Conservation (phyloP, 2,797 vertebrate genomes). For the Tenualosa thibaudeaui region DNA sequence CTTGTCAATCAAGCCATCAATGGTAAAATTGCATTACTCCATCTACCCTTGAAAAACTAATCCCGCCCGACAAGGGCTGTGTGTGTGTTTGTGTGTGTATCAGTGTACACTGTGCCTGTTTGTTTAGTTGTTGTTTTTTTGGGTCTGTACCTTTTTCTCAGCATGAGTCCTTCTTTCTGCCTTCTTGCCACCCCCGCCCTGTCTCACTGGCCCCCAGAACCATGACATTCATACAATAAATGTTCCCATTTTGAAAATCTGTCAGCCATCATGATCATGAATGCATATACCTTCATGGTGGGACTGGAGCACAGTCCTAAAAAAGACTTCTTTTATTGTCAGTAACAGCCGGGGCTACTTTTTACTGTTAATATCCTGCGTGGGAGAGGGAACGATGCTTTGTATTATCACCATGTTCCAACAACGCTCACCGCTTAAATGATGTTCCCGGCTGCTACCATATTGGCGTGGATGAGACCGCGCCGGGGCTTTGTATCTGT, state of each 20-base stretch:
- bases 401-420: conserved; percentile 5
- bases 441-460: neutral
- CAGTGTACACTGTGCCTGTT: too few species aligned
- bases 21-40: too few species aligned
- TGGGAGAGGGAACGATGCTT: neutral
- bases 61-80: neutral
- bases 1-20: too few species aligned
- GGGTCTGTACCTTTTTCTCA: neutral
- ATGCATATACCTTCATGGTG: neutral
- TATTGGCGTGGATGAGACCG: neutral
- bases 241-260: neutral
- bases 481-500: neutral
- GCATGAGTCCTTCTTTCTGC: neutral
- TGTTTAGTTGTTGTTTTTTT: neutral
- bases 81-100: conserved; percentile 3
- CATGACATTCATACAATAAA: neutral
- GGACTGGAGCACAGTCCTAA: neutral
- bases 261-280: neutral
- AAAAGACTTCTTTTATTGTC: neutral
- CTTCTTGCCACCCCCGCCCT: neutral
- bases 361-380: conserved; percentile 11
- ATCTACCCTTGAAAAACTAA: too few species aligned
- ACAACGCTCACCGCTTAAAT: neutral
- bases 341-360: neutral
- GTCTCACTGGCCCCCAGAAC: neutral